Base-by-base conservation (phyloP, 2,888 invertebrate genomes). In the Heliconius hortense region DNA sequence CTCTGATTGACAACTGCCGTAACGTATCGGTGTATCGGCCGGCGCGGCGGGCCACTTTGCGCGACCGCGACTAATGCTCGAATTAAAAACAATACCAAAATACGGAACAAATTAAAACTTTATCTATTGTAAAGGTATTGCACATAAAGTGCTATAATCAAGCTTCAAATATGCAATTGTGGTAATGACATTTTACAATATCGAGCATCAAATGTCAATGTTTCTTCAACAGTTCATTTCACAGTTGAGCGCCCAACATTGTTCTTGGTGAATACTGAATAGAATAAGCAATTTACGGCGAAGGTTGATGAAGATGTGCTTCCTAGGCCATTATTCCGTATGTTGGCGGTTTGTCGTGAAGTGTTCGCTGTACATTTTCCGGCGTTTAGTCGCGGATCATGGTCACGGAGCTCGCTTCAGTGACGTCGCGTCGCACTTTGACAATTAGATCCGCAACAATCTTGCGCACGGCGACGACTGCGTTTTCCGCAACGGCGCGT, bases 371-470 rank as follows among this genome's bases (percentile, higher is more conserved):
- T 68, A 69, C 24, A 62, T 67, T 31, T 70, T 64, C 66, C 43
- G 70, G 59, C 76, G 76, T 43, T 76, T 70, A 73, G 73, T 73
- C 70, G n/a, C 70, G 76, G 48, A 39, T 56, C 31, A 66, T 73
- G 73, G 70, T 31, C 79, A 64, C 59, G 64, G 59, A 56, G 69
- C 28, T 53, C 72, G 77, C 62, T 72, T 77, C 72, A 72, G 69
- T 82, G 84, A 85, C 82, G 86, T 86, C 86, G 82, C 84, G 86
- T 86, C 86, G 83, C 84, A 86, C 84, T 84, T 85, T 84, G 82
- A 84, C 90, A 88, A 91, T 93, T 91, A 91, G 91, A 92, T 91
- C 85, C 92, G 91, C 90, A 92, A 92, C 90, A 88, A 83, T 84
- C 83, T 87, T 84, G 85, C 82, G 84, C 81, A 84, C 82, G 84